phyloP scores from a whole-genome alignment of 2,113 vertebrate species.

The Isichthys henryi region DNA sequence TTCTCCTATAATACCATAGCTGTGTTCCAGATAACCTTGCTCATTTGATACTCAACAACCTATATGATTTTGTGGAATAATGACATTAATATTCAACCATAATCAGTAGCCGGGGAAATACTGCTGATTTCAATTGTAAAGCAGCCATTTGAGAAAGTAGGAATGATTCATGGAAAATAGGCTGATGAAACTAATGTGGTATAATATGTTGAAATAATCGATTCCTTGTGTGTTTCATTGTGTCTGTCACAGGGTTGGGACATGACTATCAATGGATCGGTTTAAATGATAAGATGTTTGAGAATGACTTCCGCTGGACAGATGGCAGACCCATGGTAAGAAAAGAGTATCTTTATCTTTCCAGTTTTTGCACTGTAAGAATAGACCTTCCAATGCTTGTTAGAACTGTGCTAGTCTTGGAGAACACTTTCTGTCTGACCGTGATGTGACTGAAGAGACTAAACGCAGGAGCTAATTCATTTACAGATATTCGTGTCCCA shows the following conservation, averaged over 20 bases:
- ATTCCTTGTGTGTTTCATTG: slow-evolving; percentile 29
- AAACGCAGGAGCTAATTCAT: neutral
- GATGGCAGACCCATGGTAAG: slow-evolving; percentile 83
- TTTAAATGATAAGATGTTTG: slow-evolving; percentile 95
- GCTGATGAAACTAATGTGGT: slow-evolving; percentile 22
- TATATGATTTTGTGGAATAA: neutral
- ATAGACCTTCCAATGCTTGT: neutral
- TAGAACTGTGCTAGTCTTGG: neutral
- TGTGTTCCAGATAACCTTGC: neutral
- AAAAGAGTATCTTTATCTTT: neutral
- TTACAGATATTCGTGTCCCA: neutral
- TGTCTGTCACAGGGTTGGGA: slow-evolving; percentile 68
- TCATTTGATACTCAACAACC: neutral
- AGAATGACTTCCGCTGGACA: slow-evolving; percentile 92
- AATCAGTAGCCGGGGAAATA: neutral
- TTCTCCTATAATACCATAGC: neutral
- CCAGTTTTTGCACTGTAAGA: neutral
- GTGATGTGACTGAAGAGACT: neutral
- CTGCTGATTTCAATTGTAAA: neutral
- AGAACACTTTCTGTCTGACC: neutral
- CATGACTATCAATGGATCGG: slow-evolving; percentile 98
- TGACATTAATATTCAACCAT: neutral
- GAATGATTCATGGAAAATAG: slow-evolving; percentile 37
- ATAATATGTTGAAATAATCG: slow-evolving; percentile 37
- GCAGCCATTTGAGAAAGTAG: slow-evolving; percentile 32